A percentile compares a stretch with the other conserved stretches of the same genome.
phyloP scores from a whole-genome alignment of 2,797 vertebrate genomes.

The Fringilla coelebs region DNA sequence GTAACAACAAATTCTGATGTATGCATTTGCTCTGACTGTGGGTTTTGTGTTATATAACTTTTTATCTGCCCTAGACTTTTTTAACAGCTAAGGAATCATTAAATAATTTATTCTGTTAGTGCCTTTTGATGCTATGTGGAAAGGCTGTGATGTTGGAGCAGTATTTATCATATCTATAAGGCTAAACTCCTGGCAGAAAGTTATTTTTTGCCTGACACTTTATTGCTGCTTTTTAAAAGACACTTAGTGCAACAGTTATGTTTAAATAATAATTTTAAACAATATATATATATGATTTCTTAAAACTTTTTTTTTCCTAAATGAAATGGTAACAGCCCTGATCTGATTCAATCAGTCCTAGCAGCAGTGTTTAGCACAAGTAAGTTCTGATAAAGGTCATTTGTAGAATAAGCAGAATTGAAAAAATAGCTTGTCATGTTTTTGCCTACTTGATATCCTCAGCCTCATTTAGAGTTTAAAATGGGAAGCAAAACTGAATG shows the following conservation, averaged over 20 bases:
- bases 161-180: background rate
- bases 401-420: background rate
- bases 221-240: background rate
- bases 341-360: background rate
- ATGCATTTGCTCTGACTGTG: background rate
- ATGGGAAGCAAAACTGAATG: background rate
- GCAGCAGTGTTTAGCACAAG: background rate
- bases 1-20: background rate
- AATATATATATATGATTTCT: background rate
- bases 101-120: background rate
- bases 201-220: background rate
- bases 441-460: background rate
- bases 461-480: background rate
- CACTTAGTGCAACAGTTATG: background rate
- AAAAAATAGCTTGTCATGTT: background rate
- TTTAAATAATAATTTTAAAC: background rate
- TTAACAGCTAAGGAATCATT: background rate
- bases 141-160: background rate
- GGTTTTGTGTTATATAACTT: background rate
- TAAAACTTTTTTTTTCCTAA: background rate
- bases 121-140: background rate
- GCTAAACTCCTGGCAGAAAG: background rate
- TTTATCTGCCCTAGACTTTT: background rate
- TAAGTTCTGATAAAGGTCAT: background rate
- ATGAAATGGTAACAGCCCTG: background rate